Evolutionary conservation across 2,888 invertebrate species (phyloP).

Genomic region (Caenorhabditis panamensis): DNA sequence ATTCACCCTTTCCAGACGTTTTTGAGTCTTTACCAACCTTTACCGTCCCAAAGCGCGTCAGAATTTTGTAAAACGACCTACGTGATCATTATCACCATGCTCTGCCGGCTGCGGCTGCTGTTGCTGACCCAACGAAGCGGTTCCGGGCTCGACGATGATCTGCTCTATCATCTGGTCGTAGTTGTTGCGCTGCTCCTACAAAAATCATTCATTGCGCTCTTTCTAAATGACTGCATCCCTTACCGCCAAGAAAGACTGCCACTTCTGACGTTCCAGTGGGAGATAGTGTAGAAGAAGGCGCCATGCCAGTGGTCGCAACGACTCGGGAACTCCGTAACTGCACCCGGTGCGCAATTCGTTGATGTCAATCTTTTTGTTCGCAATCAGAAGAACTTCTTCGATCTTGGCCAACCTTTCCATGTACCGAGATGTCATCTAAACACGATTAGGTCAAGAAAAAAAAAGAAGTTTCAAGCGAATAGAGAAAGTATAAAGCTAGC

Average conservation of each 20-base stretch:
- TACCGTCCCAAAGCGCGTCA: no score
- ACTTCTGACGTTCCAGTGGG: conserved; percentile 72
- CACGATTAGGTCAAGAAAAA: not conserved
- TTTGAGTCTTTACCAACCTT: no score
- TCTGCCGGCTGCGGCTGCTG: conserved; percentile 37
- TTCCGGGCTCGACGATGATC: conserved; percentile 70
- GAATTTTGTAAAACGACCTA: conserved; percentile 42
- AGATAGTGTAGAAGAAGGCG: conserved; percentile 78
- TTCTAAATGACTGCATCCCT: conserved; percentile 1
- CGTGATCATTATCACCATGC: conserved; percentile 69
- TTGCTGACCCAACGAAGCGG: conserved; percentile 14
- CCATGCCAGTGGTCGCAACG: conserved; percentile 78
- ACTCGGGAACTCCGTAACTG: conserved; percentile 77
- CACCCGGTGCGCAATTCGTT: conserved; percentile 68
- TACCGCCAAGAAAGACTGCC: conserved; percentile 66
- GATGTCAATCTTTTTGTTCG: conserved; percentile 71
- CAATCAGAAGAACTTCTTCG: conserved; percentile 76
- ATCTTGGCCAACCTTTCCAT: conserved; percentile 68
- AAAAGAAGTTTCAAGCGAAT: conserved; percentile 6
- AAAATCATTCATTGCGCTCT: not conserved
- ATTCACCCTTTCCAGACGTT: no score
- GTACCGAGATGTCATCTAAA: conserved; percentile 43
- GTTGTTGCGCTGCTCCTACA: conserved; percentile 60
- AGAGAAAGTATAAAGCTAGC: conserved; percentile 40
- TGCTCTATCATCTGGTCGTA: conserved; percentile 70